Evolutionary conservation across 2,888 invertebrate genomes (phyloP), one percentile per base, ranked within the genome.

Genomic region (Zaprionus lineosus): DNA sequence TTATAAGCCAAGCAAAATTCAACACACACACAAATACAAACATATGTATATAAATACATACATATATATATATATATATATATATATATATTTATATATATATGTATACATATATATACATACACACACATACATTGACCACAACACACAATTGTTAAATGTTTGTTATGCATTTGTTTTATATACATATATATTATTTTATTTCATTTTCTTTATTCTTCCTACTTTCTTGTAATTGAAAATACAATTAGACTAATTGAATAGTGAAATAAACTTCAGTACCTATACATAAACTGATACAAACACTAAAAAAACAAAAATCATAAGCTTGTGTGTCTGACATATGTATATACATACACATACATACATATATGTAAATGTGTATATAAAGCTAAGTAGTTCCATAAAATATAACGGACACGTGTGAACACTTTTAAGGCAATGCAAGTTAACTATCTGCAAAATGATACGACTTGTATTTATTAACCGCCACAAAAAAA

Each of bases 121-220:
- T 7, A 46, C 14, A 46, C 29, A 19, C 9, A 46, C 11, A 18
- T 16, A 50, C 47, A 44, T n/a, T 2, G 2, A 24, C 6, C 11
- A 41, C 18, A 56, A 34, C 21, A 41, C 31, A 59, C 43, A 53
- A 43, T 58, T 78, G 84, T 78, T 78, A 59, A 83, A 78, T 78
- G 81, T 83, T 78, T 79, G 84, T 83, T 83, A 83, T 81, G 77
- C 84, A 83, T 78, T 78, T 78, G 74, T 79, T 78, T 76, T 73
- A 53, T 43, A 68, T 41, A 24, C n/a, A 34, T 34, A 24, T 24
- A 24, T n/a, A 18, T 46, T 39, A 39, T 60, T 36, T 31, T 31
- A 16, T 63, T 43, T 52, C n/a, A 37, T 44, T 19, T 29, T 15
- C 46, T 36, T 24, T 48, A 7, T 33, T 36, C 15, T 14, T 24